Percentiles rank a stretch among this genome's conserved stretches.
Conservation (phyloP, 2,888 invertebrate species). For the Sisyra nigra region DNA sequence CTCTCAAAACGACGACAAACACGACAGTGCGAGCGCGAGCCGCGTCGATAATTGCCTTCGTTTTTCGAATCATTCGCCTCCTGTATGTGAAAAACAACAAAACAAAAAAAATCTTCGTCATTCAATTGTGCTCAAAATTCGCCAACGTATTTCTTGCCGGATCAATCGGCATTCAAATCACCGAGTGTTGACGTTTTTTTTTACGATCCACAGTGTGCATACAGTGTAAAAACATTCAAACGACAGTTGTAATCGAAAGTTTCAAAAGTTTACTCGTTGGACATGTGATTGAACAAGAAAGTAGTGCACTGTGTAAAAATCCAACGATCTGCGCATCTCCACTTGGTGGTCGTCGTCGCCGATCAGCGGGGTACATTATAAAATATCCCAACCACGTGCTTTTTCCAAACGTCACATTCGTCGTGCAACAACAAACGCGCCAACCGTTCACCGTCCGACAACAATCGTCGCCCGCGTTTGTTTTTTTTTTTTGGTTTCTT, state of each 20-base stretch:
- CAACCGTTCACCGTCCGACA: conserved; percentile 15
- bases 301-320: conserved; percentile 7
- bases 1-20: no score
- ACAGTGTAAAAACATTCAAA: conserved; percentile 16
- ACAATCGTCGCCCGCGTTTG: conserved; percentile 15
- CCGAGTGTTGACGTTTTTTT: no score
- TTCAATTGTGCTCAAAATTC: no score
- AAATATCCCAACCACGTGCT: conserved; percentile 8
- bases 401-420: conserved; percentile 2
- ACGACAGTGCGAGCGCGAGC: no score
- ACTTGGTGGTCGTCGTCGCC: neutral
- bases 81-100: no score
- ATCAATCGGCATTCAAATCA: no score
- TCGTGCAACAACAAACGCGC: neutral
- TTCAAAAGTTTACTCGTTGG: conserved; percentile 28
- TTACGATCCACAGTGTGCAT: no score
- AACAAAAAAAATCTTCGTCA: no score
- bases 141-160: no score
- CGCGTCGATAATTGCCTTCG: no score
- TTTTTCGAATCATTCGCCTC: no score
- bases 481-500: conserved; percentile 26
- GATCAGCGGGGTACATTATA: conserved; percentile 5
- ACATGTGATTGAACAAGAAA: conserved; percentile 10
- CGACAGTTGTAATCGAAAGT: conserved; percentile 29
- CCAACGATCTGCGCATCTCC: conserved; percentile 6